A percentile compares a stretch with the other conserved stretches of the same genome.
Evolutionary conservation across 2,888 invertebrate species (phyloP).

Genomic region (Catocala sponsa): DNA sequence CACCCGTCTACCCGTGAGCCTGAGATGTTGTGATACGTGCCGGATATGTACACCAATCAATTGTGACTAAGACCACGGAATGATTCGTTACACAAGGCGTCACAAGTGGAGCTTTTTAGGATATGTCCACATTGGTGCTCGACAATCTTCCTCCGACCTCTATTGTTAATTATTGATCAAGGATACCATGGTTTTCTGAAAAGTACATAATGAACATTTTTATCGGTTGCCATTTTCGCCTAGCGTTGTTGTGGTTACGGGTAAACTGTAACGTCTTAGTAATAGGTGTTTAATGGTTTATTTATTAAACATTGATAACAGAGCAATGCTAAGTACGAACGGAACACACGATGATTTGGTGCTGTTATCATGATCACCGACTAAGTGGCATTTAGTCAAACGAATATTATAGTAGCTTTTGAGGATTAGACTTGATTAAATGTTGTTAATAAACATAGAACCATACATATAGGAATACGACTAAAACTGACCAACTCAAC

Average conservation of each 20-base stretch:
- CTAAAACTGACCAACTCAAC: no score
- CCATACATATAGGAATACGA: no score
- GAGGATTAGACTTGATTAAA: no score
- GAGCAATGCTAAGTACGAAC: constrained; percentile 14
- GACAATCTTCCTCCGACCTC: constrained; percentile 29
- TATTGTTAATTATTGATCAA: constrained; percentile 35
- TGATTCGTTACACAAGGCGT: constrained; percentile 52
- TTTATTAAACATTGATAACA: constrained; percentile 48
- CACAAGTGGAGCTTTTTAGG: constrained; percentile 51
- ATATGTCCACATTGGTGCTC: constrained; percentile 32
- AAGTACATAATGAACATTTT: neutral
- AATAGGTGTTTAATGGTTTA: constrained; percentile 26
- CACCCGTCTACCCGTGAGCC: constrained; percentile 43
- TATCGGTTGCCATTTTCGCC: neutral
- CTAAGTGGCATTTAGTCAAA: no score
- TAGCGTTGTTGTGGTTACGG: neutral
- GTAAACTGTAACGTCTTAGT: constrained; percentile 26
- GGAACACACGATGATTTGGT: no score
- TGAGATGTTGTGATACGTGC: constrained; percentile 55
- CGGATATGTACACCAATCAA: constrained; percentile 59
- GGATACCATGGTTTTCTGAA: constrained; percentile 21
- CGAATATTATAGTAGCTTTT: no score
- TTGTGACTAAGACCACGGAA: constrained; percentile 50
- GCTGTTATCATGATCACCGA: no score
- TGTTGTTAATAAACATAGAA: no score